Evolutionary conservation across 64 coral and sea anemone species (phyloP).

Genomic region (Hydrozoanthus tunicans): DNA sequence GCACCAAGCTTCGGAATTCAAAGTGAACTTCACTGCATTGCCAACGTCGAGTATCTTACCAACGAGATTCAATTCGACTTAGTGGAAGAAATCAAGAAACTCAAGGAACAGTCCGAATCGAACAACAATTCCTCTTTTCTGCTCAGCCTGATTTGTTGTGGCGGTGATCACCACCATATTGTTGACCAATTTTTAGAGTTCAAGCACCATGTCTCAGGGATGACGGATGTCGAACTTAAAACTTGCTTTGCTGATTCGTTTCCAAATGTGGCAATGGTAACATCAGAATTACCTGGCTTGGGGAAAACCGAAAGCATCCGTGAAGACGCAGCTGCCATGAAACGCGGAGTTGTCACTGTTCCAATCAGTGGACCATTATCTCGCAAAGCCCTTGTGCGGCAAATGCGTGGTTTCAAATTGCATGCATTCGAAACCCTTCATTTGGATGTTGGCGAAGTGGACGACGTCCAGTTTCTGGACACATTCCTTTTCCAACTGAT

Average conservation of each 20-base stretch:
- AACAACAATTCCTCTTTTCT: conserved; percentile 60
- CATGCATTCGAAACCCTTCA: conserved; percentile 70
- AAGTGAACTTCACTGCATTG: conserved; percentile 78
- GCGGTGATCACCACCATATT: conserved; percentile 88
- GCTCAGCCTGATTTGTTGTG: conserved; percentile 80
- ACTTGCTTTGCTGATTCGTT: conserved; percentile 44
- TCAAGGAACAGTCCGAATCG: conserved; percentile 14
- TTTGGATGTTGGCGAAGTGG: conserved; percentile 70
- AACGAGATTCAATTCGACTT: conserved; percentile 92
- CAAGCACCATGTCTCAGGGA: conserved; percentile 74
- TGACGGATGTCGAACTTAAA: conserved; percentile 70
- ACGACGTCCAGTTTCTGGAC: conserved; percentile 41
- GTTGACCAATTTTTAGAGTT: conserved; percentile 77
- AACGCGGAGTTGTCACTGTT: conserved; percentile 63
- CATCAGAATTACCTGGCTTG: conserved; percentile 81
- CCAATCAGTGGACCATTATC: conserved; percentile 88
- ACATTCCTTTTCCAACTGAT: conserved; percentile 65
- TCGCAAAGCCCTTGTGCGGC: conserved; percentile 54
- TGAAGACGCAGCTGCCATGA: conserved; percentile 55
- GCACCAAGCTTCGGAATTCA: conserved; percentile 19
- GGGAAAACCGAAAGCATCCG: conserved; percentile 88
- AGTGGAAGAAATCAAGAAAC: conserved; percentile 71
- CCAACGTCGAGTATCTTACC: conserved; percentile 83
- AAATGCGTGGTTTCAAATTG: conserved; percentile 46
- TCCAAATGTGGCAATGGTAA: conserved; percentile 72